These are phyloP conservation scores for Alectoris magna DNA, from an alignment of 2,797 vertebrate genomes.

Conservation along the genomic window DNA sequence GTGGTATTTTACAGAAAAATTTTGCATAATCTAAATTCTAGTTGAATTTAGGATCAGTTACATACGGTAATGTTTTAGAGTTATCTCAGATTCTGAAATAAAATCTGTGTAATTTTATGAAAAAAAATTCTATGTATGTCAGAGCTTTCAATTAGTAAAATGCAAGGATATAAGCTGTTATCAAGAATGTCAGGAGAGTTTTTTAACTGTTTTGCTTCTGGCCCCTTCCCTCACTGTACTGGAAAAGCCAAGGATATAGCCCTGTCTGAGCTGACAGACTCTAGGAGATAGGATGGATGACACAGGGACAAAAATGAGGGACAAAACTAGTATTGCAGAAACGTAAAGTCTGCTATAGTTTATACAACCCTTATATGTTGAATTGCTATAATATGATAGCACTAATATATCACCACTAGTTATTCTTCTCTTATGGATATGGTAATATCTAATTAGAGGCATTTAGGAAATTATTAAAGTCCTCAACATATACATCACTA, in stretches of 20 bases:
- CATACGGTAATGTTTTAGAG: neutral
- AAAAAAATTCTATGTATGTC: neutral
- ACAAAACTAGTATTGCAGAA: neutral
- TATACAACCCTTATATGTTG: neutral
- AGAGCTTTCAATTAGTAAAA: neutral
- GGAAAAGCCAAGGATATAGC: neutral
- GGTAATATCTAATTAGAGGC: neutral
- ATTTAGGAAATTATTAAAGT: neutral
- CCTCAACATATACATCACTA: neutral
- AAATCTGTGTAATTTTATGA: neutral
- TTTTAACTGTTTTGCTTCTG: too few relatives aligned
- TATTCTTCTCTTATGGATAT: neutral
- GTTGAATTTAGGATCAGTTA: neutral
- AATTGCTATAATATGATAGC: neutral
- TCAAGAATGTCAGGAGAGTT: neutral
- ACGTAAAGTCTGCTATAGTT: neutral
- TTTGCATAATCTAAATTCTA: neutral
- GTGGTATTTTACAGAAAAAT: neutral
- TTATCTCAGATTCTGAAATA: neutral
- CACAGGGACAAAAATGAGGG: neutral
- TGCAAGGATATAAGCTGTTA: neutral
- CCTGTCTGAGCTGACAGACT: neutral
- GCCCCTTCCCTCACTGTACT: neutral
- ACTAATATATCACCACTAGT: neutral
- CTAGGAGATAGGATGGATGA: neutral